phyloP scores from a whole-genome alignment of 2,888 invertebrate species.

The Stramonita haemastoma region DNA sequence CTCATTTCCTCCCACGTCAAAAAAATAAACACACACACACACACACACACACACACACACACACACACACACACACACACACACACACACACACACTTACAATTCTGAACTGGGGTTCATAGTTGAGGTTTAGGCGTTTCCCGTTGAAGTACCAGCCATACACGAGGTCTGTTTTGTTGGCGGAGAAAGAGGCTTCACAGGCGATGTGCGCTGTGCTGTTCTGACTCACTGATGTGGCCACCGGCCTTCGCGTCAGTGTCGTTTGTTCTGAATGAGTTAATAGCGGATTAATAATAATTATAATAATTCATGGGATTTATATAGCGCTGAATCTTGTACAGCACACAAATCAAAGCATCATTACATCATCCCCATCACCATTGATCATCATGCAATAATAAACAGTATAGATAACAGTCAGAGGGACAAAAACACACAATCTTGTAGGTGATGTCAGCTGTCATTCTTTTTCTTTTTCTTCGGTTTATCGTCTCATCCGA shows the following conservation, averaged over 20 bases:
- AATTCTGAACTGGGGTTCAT: conserved; percentile 40
- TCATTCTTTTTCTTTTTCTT: no score
- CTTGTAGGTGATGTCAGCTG: no score
- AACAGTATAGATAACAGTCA: no score
- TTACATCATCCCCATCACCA: no score
- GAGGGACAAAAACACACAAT: no score
- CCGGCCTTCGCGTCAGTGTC: conserved; percentile 47
- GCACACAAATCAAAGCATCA: no score
- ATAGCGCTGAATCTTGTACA: no score
- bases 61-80: background rate
- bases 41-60: conserved; percentile 8
- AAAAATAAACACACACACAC: background rate
- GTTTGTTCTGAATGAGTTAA: conserved; percentile 8
- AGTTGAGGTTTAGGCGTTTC: conserved; percentile 76
- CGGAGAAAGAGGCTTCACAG: conserved; percentile 91
- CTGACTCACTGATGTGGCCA: conserved; percentile 55
- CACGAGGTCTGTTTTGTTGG: conserved; percentile 86
- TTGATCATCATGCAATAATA: no score
- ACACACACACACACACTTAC: background rate
- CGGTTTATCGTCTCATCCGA: no score
- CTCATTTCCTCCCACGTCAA: no score
- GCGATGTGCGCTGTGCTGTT: conserved; percentile 80
- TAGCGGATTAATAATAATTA: no score
- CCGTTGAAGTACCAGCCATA: conserved; percentile 92
- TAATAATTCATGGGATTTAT: no score